Evolutionary conservation across 2,888 invertebrate species (phyloP).

Genomic region (Alcis repandata): DNA sequence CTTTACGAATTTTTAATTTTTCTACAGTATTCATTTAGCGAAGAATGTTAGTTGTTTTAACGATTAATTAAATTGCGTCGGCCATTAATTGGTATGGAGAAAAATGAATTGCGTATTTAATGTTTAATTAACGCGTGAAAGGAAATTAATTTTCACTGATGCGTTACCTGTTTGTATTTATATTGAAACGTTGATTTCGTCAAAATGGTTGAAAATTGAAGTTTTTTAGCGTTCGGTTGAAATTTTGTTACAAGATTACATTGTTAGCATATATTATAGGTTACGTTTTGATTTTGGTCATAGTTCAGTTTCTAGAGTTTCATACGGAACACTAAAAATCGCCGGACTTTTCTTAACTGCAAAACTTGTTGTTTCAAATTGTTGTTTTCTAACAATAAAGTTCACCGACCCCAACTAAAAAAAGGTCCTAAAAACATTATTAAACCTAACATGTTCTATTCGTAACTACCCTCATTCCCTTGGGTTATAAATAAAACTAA

Average conservation of each 20-base stretch:
- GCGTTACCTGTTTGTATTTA: too few species aligned
- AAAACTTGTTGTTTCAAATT: neutral
- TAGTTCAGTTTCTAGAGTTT: too few species aligned
- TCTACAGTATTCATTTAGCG: conserved; percentile 13
- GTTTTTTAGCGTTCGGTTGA: too few species aligned
- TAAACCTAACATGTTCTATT: conserved; percentile 26
- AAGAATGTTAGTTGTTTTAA: conserved; percentile 21
- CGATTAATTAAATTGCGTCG: conserved; percentile 19
- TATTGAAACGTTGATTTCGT: too few species aligned
- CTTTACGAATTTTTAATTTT: conserved; percentile 41
- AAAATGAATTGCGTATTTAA: neutral
- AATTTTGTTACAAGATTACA: too few species aligned
- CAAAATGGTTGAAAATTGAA: too few species aligned
- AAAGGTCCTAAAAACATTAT: conserved; percentile 14
- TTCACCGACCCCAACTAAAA: conserved; percentile 19
- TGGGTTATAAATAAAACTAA: conserved; percentile 38
- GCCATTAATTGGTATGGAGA: conserved; percentile 1
- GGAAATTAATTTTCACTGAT: too few species aligned
- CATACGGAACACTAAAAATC: too few species aligned
- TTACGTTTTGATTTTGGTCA: too few species aligned
- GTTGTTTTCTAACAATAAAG: neutral
- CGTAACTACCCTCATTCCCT: conserved; percentile 25
- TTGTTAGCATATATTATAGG: too few species aligned
- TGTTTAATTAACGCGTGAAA: too few species aligned
- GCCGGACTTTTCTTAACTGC: too few species aligned